phyloP scores from a whole-genome alignment of 2,888 invertebrate species.

The Chymomyza caudatula region DNA sequence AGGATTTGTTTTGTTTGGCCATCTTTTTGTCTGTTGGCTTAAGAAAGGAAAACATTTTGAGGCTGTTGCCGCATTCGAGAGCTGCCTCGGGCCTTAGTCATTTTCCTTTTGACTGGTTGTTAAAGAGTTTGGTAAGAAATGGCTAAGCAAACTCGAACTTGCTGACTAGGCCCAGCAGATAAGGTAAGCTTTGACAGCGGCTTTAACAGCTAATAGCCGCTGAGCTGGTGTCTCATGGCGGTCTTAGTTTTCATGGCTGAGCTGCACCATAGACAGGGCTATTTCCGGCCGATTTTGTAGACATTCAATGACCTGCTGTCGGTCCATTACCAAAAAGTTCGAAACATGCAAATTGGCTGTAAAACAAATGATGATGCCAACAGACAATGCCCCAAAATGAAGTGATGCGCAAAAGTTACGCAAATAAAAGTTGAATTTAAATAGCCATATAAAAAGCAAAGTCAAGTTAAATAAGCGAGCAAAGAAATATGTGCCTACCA shows the following conservation, averaged over 20 bases:
- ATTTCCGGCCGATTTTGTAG: background rate
- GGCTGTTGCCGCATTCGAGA: conserved; percentile 3
- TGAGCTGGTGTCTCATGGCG: conserved; percentile 29
- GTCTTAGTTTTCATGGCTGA: no score
- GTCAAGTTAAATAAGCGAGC: conserved; percentile 4
- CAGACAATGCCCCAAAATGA: background rate
- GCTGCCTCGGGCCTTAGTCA: conserved; percentile 7
- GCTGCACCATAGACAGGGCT: background rate
- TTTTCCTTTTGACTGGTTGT: background rate
- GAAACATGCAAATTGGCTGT: conserved; percentile 41
- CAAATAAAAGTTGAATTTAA: conserved; percentile 4
- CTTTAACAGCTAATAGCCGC: conserved; percentile 47
- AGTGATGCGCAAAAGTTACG: conserved; percentile 14
- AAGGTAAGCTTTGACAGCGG: conserved; percentile 32
- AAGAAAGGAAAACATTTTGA: conserved; percentile 30
- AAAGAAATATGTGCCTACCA: background rate
- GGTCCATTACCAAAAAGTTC: conserved; percentile 18
- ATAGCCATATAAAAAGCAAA: conserved; percentile 3
- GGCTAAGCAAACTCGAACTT: background rate
- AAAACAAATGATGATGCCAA: conserved; percentile 17
- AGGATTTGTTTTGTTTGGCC: conserved; percentile 24
- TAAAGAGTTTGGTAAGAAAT: background rate
- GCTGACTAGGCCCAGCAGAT: background rate
- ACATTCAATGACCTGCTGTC: conserved; percentile 18
- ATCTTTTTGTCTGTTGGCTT: conserved; percentile 23